Base-by-base conservation (phyloP, 2,797 vertebrate genomes). In the Xenopus petersii region DNA sequence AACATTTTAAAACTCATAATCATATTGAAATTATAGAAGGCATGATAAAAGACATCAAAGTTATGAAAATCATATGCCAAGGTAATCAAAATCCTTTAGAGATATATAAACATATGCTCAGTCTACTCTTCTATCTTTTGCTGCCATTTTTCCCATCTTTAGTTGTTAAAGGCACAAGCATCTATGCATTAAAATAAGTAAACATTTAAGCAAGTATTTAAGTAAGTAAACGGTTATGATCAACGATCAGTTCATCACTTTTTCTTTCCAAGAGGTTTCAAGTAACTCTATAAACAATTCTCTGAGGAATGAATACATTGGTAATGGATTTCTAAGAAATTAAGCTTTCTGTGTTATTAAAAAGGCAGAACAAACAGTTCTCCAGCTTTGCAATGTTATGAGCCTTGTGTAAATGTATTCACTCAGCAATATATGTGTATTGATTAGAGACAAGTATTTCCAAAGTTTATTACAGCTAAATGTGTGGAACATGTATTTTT, bases 1-100 rank as follows among this genome's bases (percentile, higher is more conserved):
- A 66, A 65, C 51, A n/a, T 54, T 64, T 76, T 71, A 56, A 60
- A 72, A 68, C 47, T 26, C 65, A 69, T 73, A 67, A 77, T 56
- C 68, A 72, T 73, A 56, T 64, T 73, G 70, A 78, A 56, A 73
- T 73, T 67, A 49, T 56, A 68, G 48, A 73, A 16, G n/a, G 48
- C 54, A 63, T 17, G 46, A 68, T 55, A 48, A n/a, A 48, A 77
- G 48, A 73, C 70, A 59, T 78, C 75, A 78, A 72, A 77, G 70
- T 33, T 66, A 17, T 16, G 70, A 21, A 73, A 72, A 77, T 73
- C 67, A 77, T 67, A 72, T 73, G 60, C 30, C 24, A 62, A 73
- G 71, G 56, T n/a, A n/a, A 42, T 21, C 33, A 72, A 73, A 73
- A 60, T 16, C 1, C 54, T 16, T 15, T 16, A 3, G 15, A 47